phyloP scores from a whole-genome alignment of 2,888 invertebrate species.

The Steinernema carpocapsae region DNA sequence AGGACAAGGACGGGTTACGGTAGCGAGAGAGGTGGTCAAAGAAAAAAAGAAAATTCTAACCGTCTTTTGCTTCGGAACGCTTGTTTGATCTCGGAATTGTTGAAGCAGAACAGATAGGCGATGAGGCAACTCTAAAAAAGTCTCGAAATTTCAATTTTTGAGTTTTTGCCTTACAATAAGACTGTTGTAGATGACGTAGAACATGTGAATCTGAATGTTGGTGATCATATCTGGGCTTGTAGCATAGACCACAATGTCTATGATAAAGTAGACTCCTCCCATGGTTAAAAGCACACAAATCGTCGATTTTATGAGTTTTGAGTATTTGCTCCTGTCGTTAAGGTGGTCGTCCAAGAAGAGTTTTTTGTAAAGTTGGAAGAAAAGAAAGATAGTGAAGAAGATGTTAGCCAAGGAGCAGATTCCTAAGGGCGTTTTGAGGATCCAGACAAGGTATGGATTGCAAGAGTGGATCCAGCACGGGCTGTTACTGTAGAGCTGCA shows the following conservation, averaged over 20 bases:
- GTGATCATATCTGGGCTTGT: slow-evolving; percentile 2
- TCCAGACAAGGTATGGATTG: slow-evolving; percentile 30
- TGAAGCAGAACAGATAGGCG: slow-evolving; percentile 37
- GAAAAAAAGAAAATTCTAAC: slow-evolving; percentile 25
- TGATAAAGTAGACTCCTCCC: slow-evolving; percentile 35
- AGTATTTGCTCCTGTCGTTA: neutral
- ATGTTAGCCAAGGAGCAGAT: slow-evolving; percentile 12
- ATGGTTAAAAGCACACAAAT: slow-evolving; percentile 31
- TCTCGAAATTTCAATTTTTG: neutral
- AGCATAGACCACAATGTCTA: slow-evolving; percentile 30
- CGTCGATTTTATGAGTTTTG: slow-evolving; percentile 36
- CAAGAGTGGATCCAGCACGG: slow-evolving; percentile 32
- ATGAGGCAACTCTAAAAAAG: slow-evolving; percentile 35
- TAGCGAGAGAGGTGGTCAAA: slow-evolving; percentile 3
- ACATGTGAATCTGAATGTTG: slow-evolving; percentile 25
- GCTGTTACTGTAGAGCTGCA: slow-evolving; percentile 27
- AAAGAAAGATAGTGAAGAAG: slow-evolving; percentile 28
- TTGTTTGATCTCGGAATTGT: slow-evolving; percentile 35
- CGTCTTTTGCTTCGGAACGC: slow-evolving; percentile 22
- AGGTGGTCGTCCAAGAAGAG: neutral
- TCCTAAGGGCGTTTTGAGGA: slow-evolving; percentile 18
- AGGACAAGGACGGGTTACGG: slow-evolving; percentile 25
- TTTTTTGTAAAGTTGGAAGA: slow-evolving; percentile 35
- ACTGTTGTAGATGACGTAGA: slow-evolving; percentile 37
- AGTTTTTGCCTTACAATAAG: slow-evolving; percentile 27